These are phyloP conservation scores for Aricia agestis DNA, from an alignment of 1,140 invertebrate genomes.

Conservation along the genomic window DNA sequence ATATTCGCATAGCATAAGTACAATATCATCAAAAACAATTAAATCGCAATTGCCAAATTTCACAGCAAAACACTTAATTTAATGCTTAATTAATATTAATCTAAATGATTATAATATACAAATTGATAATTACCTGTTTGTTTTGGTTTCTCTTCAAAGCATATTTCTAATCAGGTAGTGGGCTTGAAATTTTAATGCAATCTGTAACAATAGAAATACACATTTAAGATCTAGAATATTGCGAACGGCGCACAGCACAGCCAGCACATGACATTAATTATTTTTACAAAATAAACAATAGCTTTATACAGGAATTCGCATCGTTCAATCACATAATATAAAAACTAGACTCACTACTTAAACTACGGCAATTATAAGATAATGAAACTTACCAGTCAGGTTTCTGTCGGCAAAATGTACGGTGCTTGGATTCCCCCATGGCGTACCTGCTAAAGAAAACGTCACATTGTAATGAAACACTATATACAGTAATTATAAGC, in stretches of 20 bases:
- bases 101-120: too few species aligned
- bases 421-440: too few species aligned
- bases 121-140: background rate
- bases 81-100: background rate
- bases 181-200: background rate
- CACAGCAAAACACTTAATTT: background rate
- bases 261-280: conserved; percentile 23
- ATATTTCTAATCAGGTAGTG: conserved; percentile 10
- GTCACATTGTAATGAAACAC: too few species aligned
- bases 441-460: too few species aligned
- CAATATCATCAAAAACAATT: background rate
- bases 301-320: conserved; percentile 28
- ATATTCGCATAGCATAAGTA: background rate
- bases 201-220: conserved; percentile 39
- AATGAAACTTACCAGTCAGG: conserved; percentile 39
- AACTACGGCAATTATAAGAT: conserved; percentile 11
- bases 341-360: conserved; percentile 24
- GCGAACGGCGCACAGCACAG: conserved; percentile 25
- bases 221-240: conserved; percentile 9
- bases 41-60: background rate
- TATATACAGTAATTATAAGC: too few species aligned
- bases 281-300: conserved; percentile 22
- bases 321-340: conserved; percentile 29
- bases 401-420: background rate
- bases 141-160: background rate